These are phyloP conservation scores for Labrus mixtus DNA, from an alignment of 2,113 vertebrate genomes.

Conservation along the genomic window DNA sequence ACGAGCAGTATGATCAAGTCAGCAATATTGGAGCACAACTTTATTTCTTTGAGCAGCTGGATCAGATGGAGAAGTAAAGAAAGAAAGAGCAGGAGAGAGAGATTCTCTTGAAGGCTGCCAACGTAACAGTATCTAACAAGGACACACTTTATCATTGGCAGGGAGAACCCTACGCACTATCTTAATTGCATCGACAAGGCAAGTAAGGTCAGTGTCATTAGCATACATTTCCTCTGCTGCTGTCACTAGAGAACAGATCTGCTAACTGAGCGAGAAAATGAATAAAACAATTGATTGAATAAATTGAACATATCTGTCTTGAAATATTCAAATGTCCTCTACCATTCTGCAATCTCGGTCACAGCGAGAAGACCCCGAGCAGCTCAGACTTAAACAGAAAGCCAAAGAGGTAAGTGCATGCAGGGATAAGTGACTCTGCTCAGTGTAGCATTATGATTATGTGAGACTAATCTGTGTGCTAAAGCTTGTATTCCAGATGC, in stretches of 20 bases:
- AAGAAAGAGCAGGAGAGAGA: slow-evolving; percentile 95
- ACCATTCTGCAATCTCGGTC: slow-evolving; percentile 87
- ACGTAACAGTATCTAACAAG: slow-evolving; percentile 78
- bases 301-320: slow-evolving; percentile 22
- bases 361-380: slow-evolving; percentile 94
- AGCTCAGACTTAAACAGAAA: slow-evolving; percentile 92
- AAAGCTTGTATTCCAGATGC: slow-evolving; percentile 85
- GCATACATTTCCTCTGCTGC: slow-evolving; percentile 24
- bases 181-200: slow-evolving; percentile 11
- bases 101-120: slow-evolving; percentile 92
- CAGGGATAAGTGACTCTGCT: neutral
- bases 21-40: slow-evolving; percentile 90
- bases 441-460: slow-evolving; percentile 2
- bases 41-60: slow-evolving; percentile 93
- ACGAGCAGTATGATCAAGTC: slow-evolving; percentile 87
- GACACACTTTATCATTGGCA: neutral
- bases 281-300: slow-evolving; percentile 57
- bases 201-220: slow-evolving; percentile 24
- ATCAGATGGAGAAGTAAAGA: slow-evolving; percentile 93
- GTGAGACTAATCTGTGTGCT: neutral
- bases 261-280: slow-evolving; percentile 32
- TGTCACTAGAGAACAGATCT: slow-evolving; percentile 14
- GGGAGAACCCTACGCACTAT: neutral
- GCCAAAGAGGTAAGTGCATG: slow-evolving; percentile 89
- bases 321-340: slow-evolving; percentile 51